Conservation (phyloP, 2,888 invertebrate genomes). For the Autographa gamma region DNA sequence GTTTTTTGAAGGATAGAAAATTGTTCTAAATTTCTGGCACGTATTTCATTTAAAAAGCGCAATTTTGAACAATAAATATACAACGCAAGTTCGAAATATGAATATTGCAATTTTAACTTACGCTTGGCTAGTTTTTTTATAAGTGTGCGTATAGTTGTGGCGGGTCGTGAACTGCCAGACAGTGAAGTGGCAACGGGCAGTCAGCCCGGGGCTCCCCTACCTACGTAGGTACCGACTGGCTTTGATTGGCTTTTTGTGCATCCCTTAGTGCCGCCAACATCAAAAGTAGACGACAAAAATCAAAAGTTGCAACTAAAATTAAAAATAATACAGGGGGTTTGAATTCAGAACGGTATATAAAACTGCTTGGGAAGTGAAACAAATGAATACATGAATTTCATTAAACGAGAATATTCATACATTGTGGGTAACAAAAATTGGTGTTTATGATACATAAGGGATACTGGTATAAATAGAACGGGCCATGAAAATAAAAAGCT, state of each 20-base stretch:
- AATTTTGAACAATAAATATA: no score
- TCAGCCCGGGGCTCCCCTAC: not conserved
- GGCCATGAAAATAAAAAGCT: not conserved
- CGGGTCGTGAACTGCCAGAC: constrained; percentile 4
- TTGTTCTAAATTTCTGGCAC: not conserved
- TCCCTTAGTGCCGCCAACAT: not conserved
- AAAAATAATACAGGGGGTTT: no score
- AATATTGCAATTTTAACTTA: not conserved
- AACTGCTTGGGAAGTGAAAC: no score
- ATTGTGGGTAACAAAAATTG: not conserved
- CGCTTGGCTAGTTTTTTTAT: not conserved
- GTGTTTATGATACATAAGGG: not conserved
- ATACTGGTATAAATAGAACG: not conserved
- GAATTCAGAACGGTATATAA: not conserved
- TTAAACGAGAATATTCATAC: no score
- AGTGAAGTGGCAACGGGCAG: constrained; percentile 1
- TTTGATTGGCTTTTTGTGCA: constrained; percentile 4
- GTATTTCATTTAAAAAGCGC: not conserved
- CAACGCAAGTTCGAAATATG: not conserved
- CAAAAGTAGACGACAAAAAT: not conserved
- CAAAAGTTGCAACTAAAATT: not conserved
- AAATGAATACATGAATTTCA: no score
- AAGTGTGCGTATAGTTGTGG: not conserved
- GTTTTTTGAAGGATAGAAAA: no score
- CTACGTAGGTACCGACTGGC: not conserved